Evolutionary conservation across 2,797 vertebrate species (phyloP).

Genomic region (Agapornis canus): DNA sequence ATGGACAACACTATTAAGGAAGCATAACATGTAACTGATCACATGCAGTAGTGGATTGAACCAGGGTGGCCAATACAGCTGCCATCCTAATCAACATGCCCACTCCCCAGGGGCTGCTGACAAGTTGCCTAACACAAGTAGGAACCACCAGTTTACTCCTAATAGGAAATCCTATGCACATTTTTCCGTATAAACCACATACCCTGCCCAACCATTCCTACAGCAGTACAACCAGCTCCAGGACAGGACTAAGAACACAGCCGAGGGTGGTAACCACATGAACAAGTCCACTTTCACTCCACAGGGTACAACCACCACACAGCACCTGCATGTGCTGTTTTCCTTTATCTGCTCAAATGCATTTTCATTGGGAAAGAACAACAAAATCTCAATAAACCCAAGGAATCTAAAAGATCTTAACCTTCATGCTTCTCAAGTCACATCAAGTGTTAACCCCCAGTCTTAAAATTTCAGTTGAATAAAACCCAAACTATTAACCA

Average conservation of each 20-base stretch:
- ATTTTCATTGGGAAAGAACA: not conserved
- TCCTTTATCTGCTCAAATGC: not conserved
- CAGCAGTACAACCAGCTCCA: not conserved
- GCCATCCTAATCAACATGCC: not conserved
- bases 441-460: not conserved
- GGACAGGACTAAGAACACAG: not conserved
- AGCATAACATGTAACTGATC: not conserved
- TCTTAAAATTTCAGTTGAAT: not conserved
- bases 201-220: not conserved
- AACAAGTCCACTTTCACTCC: not conserved
- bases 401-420: not conserved
- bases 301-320: fast-evolving
- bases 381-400: not conserved
- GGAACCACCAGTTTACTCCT: not conserved
- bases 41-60: not conserved
- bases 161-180: not conserved
- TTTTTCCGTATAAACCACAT: not conserved
- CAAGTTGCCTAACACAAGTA: not conserved
- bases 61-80: not conserved
- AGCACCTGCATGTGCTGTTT: fast-evolving
- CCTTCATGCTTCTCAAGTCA: not conserved
- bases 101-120: not conserved
- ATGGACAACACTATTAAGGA: not conserved
- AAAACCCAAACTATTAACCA: not conserved
- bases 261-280: fast-evolving